Percentiles rank a stretch among this genome's conserved stretches.
phyloP scores from a whole-genome alignment of 2,888 invertebrate species.

The Spicauda simplicius region DNA sequence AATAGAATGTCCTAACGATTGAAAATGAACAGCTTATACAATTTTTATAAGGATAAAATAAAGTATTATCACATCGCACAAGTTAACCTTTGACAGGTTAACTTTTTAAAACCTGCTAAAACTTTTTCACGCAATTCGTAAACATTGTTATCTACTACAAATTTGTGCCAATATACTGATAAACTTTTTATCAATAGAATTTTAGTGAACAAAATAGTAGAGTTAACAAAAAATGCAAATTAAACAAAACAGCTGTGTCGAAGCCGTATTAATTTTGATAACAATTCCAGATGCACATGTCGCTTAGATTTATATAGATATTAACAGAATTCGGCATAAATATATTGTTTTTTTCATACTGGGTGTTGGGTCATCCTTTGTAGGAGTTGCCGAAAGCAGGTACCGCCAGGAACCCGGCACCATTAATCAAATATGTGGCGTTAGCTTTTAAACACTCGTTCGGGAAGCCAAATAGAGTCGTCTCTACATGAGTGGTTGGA shows the following conservation, averaged over 20 bases:
- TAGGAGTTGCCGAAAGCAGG: slow-evolving; percentile 74
- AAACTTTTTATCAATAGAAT: not conserved
- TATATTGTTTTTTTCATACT: slow-evolving; percentile 58
- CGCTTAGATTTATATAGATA: slow-evolving; percentile 76
- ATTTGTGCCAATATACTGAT: slow-evolving; percentile 16
- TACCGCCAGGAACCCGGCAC: slow-evolving; percentile 58
- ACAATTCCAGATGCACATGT: slow-evolving; percentile 57
- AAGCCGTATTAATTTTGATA: slow-evolving; percentile 40
- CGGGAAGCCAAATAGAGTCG: slow-evolving; percentile 65
- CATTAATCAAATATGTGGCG: slow-evolving; percentile 71
- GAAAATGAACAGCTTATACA: no score
- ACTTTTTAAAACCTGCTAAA: not conserved
- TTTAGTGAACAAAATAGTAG: slow-evolving; percentile 9
- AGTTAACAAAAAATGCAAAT: slow-evolving; percentile 52
- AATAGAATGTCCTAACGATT: not conserved
- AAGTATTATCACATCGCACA: not conserved
- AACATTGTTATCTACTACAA: slow-evolving; percentile 15
- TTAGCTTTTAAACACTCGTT: slow-evolving; percentile 34
- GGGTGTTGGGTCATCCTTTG: slow-evolving; percentile 62
- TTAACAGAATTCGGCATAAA: slow-evolving; percentile 73
- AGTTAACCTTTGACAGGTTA: not conserved
- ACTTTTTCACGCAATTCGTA: slow-evolving; percentile 5
- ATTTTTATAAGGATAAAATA: no score
- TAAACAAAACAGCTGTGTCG: slow-evolving; percentile 64
- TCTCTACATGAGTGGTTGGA: slow-evolving; percentile 47